Evolutionary conservation across 2,797 vertebrate species (phyloP).

Genomic region (Intellagama lesueurii): DNA sequence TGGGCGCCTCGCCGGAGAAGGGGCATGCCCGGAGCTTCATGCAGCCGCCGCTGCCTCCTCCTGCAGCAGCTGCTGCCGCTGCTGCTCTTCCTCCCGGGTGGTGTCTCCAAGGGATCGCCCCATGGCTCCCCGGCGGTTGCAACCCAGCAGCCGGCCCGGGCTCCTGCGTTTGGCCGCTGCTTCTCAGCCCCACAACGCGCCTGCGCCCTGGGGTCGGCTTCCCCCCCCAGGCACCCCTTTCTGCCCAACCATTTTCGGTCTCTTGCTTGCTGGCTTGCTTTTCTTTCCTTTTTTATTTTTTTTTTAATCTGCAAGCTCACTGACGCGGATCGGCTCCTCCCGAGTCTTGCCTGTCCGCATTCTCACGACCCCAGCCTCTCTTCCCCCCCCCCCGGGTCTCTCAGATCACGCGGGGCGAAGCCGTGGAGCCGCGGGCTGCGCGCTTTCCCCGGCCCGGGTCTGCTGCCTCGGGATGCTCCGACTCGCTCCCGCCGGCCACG

Average conservation of each 20-base stretch:
- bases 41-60: slow-evolving; percentile 28
- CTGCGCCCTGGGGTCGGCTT: too few species aligned
- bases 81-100: too few species aligned
- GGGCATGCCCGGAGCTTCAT: background rate
- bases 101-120: background rate
- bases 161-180: background rate
- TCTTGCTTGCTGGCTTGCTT: too few species aligned
- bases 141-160: background rate
- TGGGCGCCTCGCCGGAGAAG: background rate
- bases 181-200: too few species aligned
- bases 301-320: background rate
- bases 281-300: too few species aligned
- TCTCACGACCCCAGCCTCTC: background rate
- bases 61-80: background rate
- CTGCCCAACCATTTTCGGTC: background rate
- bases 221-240: background rate
- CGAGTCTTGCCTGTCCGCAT: background rate
- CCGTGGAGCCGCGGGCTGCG: too few species aligned
- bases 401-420: too few species aligned
- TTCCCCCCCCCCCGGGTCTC: too few species aligned
- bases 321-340: background rate
- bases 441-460: too few species aligned
- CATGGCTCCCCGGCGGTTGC: background rate
- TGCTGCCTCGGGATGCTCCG: background rate
- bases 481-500: background rate